A percentile compares a stretch with the other conserved stretches of the same genome.
phyloP scores from a whole-genome alignment of 1,140 invertebrate species.

The Coptotermes formosanus region DNA sequence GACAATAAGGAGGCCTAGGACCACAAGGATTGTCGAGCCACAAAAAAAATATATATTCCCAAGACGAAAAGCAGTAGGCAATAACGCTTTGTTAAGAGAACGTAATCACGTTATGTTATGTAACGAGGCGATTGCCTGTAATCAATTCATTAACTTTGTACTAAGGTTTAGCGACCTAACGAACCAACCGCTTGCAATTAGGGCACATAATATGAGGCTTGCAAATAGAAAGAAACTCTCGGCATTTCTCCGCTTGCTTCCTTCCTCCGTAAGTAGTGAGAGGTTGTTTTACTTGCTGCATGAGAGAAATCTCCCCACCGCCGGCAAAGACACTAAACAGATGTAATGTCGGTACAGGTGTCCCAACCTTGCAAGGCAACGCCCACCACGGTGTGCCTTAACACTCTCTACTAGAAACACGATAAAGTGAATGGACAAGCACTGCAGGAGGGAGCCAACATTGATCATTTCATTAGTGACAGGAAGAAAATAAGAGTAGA shows the following conservation, averaged over 20 bases:
- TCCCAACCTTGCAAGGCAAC: background rate
- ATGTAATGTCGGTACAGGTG: background rate
- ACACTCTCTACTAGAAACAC: background rate
- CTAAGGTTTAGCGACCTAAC: background rate
- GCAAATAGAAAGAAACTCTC: background rate
- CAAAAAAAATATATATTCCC: too few relatives aligned
- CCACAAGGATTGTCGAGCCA: too few relatives aligned
- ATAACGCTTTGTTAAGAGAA: too few relatives aligned
- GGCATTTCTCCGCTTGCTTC: background rate
- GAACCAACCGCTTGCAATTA: background rate
- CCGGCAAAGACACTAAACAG: background rate
- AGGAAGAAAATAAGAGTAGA: constrained; percentile 4
- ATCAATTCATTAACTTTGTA: background rate
- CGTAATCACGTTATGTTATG: background rate
- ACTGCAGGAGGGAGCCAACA: background rate
- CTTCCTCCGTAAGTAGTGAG: background rate
- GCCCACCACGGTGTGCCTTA: background rate
- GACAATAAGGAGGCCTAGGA: too few relatives aligned
- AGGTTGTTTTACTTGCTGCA: background rate
- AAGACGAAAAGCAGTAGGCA: too few relatives aligned
- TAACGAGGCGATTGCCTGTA: background rate
- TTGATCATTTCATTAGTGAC: background rate
- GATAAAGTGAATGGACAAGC: background rate
- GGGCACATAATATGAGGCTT: background rate
- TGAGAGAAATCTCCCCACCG: constrained; percentile 12